A percentile compares a stretch with the other conserved stretches of the same genome.
Evolutionary conservation across 1,140 invertebrate genomes (phyloP).

Genomic region (Augochlora pura): DNA sequence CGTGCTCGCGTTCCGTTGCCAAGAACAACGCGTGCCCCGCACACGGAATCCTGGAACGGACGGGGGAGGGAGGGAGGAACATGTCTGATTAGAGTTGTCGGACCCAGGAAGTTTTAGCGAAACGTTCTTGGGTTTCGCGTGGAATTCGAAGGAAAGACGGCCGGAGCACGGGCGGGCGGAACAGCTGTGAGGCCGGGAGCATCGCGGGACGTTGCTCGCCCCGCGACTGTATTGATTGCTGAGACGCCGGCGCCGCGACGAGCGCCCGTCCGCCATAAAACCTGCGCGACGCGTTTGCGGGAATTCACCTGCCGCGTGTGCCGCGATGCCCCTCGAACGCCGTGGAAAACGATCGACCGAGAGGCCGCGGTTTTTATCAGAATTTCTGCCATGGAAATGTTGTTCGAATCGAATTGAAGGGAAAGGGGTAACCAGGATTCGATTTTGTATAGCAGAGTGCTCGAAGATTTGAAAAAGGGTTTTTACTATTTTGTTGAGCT

Average conservation of each 20-base stretch:
- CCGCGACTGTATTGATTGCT: slow-evolving; percentile 74
- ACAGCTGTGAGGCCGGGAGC: slow-evolving; percentile 71
- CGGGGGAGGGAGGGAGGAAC: no score
- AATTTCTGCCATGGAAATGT: no score
- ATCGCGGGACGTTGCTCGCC: slow-evolving; percentile 63
- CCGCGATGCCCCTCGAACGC: neutral
- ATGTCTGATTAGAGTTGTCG: no score
- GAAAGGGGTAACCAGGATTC: no score
- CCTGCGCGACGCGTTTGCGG: slow-evolving; percentile 51
- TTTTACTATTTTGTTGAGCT: no score
- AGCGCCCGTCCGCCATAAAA: slow-evolving; percentile 49
- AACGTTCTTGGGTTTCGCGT: neutral
- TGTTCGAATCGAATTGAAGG: neutral
- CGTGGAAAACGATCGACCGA: no score
- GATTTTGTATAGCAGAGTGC: no score
- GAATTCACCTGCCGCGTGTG: slow-evolving; percentile 55
- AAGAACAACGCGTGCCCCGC: no score
- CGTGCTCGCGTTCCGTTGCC: no score
- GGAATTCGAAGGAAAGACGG: neutral
- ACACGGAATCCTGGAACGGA: no score
- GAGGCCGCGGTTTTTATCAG: no score
- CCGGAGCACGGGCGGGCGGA: slow-evolving; percentile 25
- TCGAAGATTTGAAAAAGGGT: no score
- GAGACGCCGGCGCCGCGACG: slow-evolving; percentile 73
- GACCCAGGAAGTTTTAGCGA: neutral